A percentile compares a stretch with the other conserved stretches of the same genome.
Conservation (phyloP, 2,797 vertebrate species). For the Scomberomorus guttatus region DNA sequence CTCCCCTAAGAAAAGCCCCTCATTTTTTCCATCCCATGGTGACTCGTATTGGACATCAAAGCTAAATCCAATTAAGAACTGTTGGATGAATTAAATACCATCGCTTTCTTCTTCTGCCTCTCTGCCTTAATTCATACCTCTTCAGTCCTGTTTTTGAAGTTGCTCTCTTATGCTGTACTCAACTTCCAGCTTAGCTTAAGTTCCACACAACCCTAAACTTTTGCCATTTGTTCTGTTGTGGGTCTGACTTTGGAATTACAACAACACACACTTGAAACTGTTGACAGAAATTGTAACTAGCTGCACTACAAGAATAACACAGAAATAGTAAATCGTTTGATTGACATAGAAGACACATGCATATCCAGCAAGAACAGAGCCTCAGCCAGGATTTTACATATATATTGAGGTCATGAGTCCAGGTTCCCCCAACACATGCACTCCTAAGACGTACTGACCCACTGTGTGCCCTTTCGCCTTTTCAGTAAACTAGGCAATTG, state of each 20-base stretch:
- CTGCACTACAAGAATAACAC: background rate
- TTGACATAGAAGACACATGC: background rate
- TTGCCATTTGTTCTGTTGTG: slow-evolving; percentile 10
- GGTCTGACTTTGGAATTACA: slow-evolving; percentile 43
- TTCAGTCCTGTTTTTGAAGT: slow-evolving; percentile 65
- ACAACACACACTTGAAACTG: background rate
- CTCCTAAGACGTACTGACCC: too few species aligned
- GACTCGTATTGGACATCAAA: slow-evolving; percentile 79
- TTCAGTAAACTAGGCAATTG: too few species aligned
- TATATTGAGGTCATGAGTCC: background rate
- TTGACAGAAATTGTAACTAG: slow-evolving; percentile 4
- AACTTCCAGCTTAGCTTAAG: slow-evolving; percentile 51
- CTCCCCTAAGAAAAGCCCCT: slow-evolving; percentile 67
- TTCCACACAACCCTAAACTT: slow-evolving; percentile 43
- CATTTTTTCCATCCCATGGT: slow-evolving; percentile 64
- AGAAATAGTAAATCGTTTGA: background rate
- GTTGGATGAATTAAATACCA: slow-evolving; percentile 73
- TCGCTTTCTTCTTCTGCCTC: slow-evolving; percentile 41
- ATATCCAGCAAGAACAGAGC: background rate
- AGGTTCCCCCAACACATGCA: background rate
- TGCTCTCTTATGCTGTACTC: slow-evolving; percentile 35
- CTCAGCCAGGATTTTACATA: background rate
- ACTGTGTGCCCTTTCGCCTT: too few species aligned
- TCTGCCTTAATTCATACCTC: slow-evolving; percentile 61
- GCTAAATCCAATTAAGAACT: slow-evolving; percentile 81